Conservation (phyloP, 1,140 invertebrate genomes). For the Micrasema minimum region DNA sequence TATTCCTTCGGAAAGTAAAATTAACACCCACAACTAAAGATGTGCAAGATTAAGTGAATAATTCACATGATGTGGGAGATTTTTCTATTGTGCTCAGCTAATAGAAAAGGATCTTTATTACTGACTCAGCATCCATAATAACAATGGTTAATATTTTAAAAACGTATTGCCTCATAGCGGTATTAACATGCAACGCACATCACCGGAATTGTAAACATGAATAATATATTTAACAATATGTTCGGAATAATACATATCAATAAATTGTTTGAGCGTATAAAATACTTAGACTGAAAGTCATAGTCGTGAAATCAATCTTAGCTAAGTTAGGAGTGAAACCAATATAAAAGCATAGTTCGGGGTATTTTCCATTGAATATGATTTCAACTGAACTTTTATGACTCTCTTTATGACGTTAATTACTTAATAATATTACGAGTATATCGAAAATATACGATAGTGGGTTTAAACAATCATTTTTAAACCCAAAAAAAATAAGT, state of each 20-base stretch:
- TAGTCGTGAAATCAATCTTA: too few relatives aligned
- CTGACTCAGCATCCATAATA: conserved; percentile 23
- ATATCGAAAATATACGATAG: too few relatives aligned
- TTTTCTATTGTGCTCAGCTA: conserved; percentile 25
- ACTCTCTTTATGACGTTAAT: too few relatives aligned
- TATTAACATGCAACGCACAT: conserved; percentile 29
- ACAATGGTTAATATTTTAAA: conserved; percentile 33
- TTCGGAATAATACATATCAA: conserved; percentile 16
- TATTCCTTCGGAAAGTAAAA: conserved; percentile 20
- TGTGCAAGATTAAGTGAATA: conserved; percentile 31
- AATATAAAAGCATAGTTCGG: too few relatives aligned
- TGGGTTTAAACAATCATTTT: too few relatives aligned
- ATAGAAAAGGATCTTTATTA: conserved; percentile 16
- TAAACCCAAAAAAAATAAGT: too few relatives aligned
- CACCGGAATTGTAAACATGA: conserved; percentile 4
- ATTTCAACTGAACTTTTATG: too few relatives aligned
- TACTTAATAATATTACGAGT: too few relatives aligned
- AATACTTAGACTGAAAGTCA: too few relatives aligned
- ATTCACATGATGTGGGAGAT: conserved; percentile 31
- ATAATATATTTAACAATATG: conserved; percentile 15
- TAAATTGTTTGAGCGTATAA: conserved; percentile 4
- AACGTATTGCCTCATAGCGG: conserved; percentile 13
- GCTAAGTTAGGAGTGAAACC: too few relatives aligned
- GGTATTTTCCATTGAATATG: too few relatives aligned
- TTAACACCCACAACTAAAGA: conserved; percentile 6